A percentile compares a stretch with the other conserved stretches of the same genome.
These are phyloP conservation scores for Cheiracanthium punctorium DNA, from an alignment of 2,888 invertebrate species.

Conservation along the genomic window DNA sequence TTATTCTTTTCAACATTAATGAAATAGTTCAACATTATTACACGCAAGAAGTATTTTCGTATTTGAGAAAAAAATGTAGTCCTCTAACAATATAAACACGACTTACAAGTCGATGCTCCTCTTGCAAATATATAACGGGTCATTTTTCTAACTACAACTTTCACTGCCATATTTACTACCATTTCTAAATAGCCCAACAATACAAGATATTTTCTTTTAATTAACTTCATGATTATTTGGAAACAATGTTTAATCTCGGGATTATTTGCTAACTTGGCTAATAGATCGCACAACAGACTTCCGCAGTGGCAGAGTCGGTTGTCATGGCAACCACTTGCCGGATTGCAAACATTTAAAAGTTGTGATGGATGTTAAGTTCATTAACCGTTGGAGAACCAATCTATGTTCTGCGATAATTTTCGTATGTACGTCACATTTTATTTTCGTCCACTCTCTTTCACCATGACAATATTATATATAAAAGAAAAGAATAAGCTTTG, in stretches of 20 bases:
- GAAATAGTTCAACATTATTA: too few relatives aligned
- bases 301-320: constrained; percentile 30
- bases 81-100: too few relatives aligned
- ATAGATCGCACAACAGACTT: constrained; percentile 27
- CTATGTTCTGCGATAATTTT: not conserved
- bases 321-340: constrained; percentile 29
- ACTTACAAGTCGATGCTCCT: too few relatives aligned
- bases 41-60: too few relatives aligned
- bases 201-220: too few relatives aligned
- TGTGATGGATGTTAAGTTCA: constrained; percentile 24
- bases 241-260: not conserved
- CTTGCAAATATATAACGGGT: too few relatives aligned
- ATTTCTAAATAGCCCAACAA: too few relatives aligned
- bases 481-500: too few relatives aligned
- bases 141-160: too few relatives aligned
- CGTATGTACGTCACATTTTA: not conserved
- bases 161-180: too few relatives aligned
- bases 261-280: not conserved
- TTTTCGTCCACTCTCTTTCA: not conserved
- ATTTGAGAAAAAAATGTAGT: too few relatives aligned
- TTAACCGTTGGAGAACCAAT: constrained; percentile 26
- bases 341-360: constrained; percentile 33
- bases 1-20: too few relatives aligned
- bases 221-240: not conserved
- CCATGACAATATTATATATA: not conserved